phyloP scores from a whole-genome alignment of 1,140 invertebrate species.

The Drosophila mojavensis region DNA sequence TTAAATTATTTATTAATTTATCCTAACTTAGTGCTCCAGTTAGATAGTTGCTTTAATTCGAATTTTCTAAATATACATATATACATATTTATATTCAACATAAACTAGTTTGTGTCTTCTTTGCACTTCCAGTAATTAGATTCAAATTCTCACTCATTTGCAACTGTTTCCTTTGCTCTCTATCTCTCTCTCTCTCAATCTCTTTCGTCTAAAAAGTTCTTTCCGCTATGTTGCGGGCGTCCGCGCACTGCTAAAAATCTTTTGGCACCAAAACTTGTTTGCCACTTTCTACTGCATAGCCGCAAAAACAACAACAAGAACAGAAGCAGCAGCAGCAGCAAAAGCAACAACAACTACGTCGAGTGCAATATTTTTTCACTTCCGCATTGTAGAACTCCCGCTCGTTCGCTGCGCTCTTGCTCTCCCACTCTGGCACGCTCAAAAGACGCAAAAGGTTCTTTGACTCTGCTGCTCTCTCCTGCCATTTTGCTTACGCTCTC shows the following conservation, averaged over 20 bases:
- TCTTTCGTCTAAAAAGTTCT: slow-evolving; percentile 11
- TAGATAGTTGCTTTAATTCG: too few species aligned
- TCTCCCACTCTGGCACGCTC: slow-evolving; percentile 7
- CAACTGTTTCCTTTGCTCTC: not conserved
- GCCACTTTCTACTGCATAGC: slow-evolving; percentile 57
- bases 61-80: too few species aligned
- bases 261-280: slow-evolving; percentile 52
- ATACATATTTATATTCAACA: too few species aligned
- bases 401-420: slow-evolving; percentile 31
- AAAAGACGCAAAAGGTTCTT: slow-evolving; percentile 64
- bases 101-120: too few species aligned
- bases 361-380: slow-evolving; percentile 60
- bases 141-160: not conserved
- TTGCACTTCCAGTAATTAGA: not conserved
- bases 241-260: slow-evolving; percentile 19
- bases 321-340: slow-evolving; percentile 24
- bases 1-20: too few species aligned
- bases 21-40: too few species aligned
- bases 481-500: slow-evolving; percentile 4
- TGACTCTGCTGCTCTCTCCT: slow-evolving; percentile 61
- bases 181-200: slow-evolving; percentile 2
- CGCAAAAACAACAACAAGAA: slow-evolving; percentile 5
- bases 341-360: slow-evolving; percentile 34
- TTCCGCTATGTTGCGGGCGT: slow-evolving; percentile 43
- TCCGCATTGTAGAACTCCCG: slow-evolving; percentile 66